Evolutionary conservation across 2,113 vertebrate species (phyloP).

Genomic region (Myrmecophaga tridactyla): DNA sequence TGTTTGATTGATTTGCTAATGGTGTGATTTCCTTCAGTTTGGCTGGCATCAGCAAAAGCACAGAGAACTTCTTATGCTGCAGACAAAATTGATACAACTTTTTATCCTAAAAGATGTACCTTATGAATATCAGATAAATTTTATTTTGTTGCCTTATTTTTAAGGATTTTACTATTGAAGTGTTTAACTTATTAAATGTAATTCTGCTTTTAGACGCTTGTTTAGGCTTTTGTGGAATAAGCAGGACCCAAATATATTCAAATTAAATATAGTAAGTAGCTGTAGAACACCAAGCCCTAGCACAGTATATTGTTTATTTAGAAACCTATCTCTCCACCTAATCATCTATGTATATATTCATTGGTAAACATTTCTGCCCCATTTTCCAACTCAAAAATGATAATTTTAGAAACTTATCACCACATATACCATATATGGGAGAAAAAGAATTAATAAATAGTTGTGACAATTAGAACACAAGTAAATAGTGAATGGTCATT

Average conservation of each 20-base stretch:
- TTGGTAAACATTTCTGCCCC: background rate
- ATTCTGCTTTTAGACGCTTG: background rate
- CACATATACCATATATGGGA: background rate
- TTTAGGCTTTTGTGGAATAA: background rate
- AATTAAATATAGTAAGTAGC: background rate
- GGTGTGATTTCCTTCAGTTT: background rate
- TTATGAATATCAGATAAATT: background rate
- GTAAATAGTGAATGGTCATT: background rate
- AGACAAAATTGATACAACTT: background rate
- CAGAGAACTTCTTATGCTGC: background rate
- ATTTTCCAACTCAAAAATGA: background rate
- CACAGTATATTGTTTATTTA: background rate
- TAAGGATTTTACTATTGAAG: background rate
- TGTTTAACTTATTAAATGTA: background rate
- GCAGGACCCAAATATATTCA: background rate
- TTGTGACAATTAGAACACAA: background rate
- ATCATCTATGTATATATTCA: background rate
- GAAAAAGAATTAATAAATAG: background rate
- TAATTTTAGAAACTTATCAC: background rate
- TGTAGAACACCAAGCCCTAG: background rate
- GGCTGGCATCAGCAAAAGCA: background rate
- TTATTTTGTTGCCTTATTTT: background rate
- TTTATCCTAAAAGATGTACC: background rate
- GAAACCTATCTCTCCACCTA: background rate
- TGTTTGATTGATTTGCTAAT: background rate